These are phyloP conservation scores for Alethe diademata DNA, from an alignment of 2,113 vertebrate genomes.

Conservation along the genomic window DNA sequence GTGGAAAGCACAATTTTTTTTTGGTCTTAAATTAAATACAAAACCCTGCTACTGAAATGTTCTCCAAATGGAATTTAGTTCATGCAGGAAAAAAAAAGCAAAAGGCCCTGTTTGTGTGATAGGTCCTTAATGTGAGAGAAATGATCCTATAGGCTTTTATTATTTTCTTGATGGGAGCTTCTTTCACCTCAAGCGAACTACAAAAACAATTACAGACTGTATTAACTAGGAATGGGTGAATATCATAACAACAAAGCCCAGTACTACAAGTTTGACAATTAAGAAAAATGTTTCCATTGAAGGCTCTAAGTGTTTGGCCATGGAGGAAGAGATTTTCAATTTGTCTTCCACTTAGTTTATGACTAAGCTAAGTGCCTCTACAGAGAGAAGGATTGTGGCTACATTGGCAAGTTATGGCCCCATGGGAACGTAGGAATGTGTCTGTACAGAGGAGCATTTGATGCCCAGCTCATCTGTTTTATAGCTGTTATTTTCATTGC, in stretches of 20 bases:
- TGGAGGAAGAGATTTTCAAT: neutral
- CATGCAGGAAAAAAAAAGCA: neutral
- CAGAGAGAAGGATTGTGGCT: neutral
- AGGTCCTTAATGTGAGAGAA: neutral
- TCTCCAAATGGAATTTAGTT: neutral
- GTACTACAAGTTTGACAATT: neutral
- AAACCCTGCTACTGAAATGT: neutral
- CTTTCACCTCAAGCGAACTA: neutral
- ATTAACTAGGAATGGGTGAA: too few species aligned
- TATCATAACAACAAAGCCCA: neutral
- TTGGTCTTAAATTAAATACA: neutral
- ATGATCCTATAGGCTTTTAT: neutral
- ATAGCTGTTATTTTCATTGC: neutral
- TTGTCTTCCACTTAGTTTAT: neutral
- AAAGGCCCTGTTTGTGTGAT: neutral
- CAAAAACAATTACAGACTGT: neutral
- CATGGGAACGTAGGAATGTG: fast-evolving
- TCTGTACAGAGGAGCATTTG: neutral
- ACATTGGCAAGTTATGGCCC: neutral
- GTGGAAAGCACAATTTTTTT: neutral
- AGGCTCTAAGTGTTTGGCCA: neutral
- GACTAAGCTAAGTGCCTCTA: neutral
- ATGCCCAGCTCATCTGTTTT: neutral
- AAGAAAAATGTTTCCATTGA: neutral
- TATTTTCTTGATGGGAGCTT: neutral